A percentile compares a stretch with the other conserved stretches of the same genome.
Evolutionary conservation across 2,113 vertebrate species (phyloP).

Genomic region (Haemorhous mexicanus): DNA sequence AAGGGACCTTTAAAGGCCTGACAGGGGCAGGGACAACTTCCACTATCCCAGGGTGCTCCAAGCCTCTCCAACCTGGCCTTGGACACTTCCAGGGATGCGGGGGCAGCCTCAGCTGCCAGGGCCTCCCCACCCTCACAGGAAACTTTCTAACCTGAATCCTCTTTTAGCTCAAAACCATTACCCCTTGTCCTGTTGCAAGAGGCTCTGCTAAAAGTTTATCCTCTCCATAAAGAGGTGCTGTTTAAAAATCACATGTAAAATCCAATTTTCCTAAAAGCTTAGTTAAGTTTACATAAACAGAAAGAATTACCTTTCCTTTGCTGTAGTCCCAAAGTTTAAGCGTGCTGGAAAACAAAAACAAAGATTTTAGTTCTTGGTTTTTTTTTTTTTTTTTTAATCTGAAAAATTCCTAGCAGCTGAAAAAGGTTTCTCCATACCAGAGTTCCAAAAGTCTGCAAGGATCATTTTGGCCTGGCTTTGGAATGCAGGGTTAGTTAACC

Average conservation of each 20-base stretch:
- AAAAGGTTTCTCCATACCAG: not conserved
- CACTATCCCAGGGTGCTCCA: rapidly evolving
- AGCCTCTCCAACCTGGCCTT: not conserved
- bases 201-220: not conserved
- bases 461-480: not conserved
- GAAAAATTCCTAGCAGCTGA: not conserved
- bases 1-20: not conserved
- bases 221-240: not conserved
- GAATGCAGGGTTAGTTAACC: not conserved
- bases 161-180: not conserved
- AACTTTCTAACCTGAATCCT: not conserved
- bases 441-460: not conserved
- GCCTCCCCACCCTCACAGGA: rapidly evolving
- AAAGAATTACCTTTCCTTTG: slow-evolving; percentile 90
- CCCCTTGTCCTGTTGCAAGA: not conserved
- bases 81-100: not conserved
- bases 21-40: not conserved
- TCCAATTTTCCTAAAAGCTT: not conserved
- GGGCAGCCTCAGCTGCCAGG: not conserved
- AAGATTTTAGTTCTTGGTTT: not conserved
- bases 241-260: not conserved
- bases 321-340: slow-evolving; percentile 99
- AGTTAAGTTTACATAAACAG: not conserved
- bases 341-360: slow-evolving; percentile 75
- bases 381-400: not conserved